A percentile compares a stretch with the other conserved stretches of the same genome.
Conservation (phyloP, 2,888 invertebrate species). For the Reticulitermes lucifugus region DNA sequence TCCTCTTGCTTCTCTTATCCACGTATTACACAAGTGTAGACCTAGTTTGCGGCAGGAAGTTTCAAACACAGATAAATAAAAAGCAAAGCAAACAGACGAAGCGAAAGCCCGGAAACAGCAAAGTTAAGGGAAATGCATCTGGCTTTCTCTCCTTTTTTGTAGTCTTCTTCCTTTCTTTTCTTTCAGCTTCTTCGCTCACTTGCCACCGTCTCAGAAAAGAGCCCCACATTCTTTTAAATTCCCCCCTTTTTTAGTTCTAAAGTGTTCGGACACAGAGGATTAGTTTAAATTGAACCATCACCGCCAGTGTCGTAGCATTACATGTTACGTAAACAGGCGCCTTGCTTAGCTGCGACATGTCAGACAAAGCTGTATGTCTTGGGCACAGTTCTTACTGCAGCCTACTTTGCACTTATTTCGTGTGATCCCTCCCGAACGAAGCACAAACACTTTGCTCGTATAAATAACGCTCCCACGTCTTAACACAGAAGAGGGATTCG, state of each 20-base stretch:
- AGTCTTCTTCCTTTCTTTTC: neutral
- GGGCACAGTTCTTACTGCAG: too few species aligned
- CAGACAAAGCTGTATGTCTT: too few species aligned
- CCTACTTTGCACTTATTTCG: too few species aligned
- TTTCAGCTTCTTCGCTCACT: neutral
- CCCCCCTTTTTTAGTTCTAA: slow-evolving; percentile 2
- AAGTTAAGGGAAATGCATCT: slow-evolving; percentile 38
- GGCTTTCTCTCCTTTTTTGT: neutral
- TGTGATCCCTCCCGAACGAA: too few species aligned
- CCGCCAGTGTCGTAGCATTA: neutral
- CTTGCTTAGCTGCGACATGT: too few species aligned
- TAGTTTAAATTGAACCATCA: neutral
- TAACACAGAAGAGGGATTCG: too few species aligned
- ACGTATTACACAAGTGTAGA: neutral
- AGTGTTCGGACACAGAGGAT: neutral
- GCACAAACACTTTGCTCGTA: too few species aligned
- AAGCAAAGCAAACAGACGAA: slow-evolving; percentile 26
- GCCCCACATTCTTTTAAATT: neutral
- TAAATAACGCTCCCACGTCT: too few species aligned
- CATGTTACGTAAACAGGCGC: neutral
- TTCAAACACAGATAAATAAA: slow-evolving; percentile 31
- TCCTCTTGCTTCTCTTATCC: neutral
- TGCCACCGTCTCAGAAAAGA: slow-evolving; percentile 23
- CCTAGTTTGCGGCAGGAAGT: neutral
- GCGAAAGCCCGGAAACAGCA: slow-evolving; percentile 31